Conservation (phyloP, 92 coral and sea anemone genomes). For the Zoanthus gigantus region DNA sequence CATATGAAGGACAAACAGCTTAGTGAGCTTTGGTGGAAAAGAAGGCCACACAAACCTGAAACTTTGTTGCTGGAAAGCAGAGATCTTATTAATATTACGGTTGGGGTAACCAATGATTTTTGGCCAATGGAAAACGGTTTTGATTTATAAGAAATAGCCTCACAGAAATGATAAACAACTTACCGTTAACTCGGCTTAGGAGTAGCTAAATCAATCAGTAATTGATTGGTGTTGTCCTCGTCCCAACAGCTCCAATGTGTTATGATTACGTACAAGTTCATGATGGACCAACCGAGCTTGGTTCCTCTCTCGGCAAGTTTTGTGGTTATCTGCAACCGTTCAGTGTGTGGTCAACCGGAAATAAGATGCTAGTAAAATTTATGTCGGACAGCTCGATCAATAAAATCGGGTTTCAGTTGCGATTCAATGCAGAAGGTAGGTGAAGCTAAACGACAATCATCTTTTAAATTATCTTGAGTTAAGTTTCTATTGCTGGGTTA, state of each 20-base stretch:
- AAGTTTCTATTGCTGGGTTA: too few relatives aligned
- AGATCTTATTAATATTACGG: too few relatives aligned
- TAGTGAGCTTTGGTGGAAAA: too few relatives aligned
- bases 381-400: slow-evolving; percentile 67
- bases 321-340: slow-evolving; percentile 70
- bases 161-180: too few relatives aligned
- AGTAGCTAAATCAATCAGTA: not conserved
- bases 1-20: too few relatives aligned
- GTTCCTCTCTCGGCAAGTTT: slow-evolving; percentile 77
- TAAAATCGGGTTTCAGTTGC: slow-evolving; percentile 66
- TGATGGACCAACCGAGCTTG: slow-evolving; percentile 60
- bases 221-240: not conserved
- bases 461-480: too few relatives aligned
- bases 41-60: too few relatives aligned
- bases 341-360: slow-evolving; percentile 61
- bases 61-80: too few relatives aligned
- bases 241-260: slow-evolving; percentile 62
- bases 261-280: slow-evolving; percentile 82
- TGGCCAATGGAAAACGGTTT: too few relatives aligned
- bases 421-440: slow-evolving; percentile 69
- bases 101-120: too few relatives aligned
- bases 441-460: not conserved
- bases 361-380: slow-evolving; percentile 68
- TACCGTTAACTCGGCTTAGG: too few relatives aligned
- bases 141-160: too few relatives aligned